phyloP scores from a whole-genome alignment of 2,113 vertebrate species.

The Aldabrachelys gigantea region DNA sequence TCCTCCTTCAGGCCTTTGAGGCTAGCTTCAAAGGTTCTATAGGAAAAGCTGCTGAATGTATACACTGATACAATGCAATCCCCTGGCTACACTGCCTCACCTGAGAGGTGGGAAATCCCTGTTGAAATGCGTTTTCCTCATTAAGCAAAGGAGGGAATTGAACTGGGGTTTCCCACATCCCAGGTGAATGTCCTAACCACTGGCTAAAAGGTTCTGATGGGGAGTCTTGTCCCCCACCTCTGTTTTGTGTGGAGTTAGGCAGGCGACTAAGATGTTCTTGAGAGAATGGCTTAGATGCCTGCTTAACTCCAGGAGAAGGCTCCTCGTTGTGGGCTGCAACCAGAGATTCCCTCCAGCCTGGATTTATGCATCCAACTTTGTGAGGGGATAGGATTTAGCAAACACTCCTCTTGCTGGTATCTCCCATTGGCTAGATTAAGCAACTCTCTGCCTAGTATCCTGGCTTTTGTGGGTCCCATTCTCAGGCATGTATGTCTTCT shows the following conservation, averaged over 20 bases:
- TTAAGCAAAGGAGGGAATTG: neutral
- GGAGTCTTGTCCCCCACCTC: neutral
- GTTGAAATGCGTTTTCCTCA: neutral
- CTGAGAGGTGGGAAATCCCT: neutral
- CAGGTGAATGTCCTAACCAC: neutral
- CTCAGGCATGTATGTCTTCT: neutral
- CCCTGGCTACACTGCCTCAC: neutral
- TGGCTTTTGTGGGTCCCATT: neutral
- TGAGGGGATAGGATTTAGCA: neutral
- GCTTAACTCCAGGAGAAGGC: neutral
- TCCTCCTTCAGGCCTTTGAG: slow-evolving; percentile 7
- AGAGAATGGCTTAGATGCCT: neutral
- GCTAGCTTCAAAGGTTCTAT: slow-evolving; percentile 6
- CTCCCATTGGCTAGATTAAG: neutral
- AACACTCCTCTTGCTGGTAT: neutral
- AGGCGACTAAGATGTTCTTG: neutral
- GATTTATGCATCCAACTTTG: neutral
- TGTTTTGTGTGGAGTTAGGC: neutral
- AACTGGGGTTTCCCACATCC: neutral
- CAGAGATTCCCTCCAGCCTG: neutral
- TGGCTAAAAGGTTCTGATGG: neutral
- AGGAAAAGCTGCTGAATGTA: neutral
- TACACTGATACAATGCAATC: neutral
- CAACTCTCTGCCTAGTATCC: neutral
- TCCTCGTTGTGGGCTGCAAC: neutral